These are phyloP conservation scores for Camponotus floridanus DNA, from an alignment of 1,140 invertebrate genomes.

Conservation along the genomic window DNA sequence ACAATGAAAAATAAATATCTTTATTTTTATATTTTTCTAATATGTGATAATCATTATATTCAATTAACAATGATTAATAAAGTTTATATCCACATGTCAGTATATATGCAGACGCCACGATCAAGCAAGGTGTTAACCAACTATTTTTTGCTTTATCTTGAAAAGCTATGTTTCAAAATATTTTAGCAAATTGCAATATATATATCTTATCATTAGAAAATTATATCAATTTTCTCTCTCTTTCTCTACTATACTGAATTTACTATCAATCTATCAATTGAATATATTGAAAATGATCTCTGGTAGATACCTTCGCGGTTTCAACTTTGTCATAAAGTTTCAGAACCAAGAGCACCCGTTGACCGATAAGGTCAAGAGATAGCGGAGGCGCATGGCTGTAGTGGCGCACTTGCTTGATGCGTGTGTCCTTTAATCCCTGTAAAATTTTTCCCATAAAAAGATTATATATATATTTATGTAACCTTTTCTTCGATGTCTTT, in stretches of 20 bases:
- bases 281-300: constrained; percentile 39
- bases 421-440: constrained; percentile 87
- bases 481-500: constrained; percentile 93
- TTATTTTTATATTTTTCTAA: not conserved
- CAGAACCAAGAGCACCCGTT: constrained; percentile 96
- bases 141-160: constrained; percentile 35
- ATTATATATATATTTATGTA: constrained; percentile 75
- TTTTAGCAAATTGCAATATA: constrained; percentile 31
- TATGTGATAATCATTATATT: constrained; percentile 11
- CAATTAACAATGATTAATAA: constrained; percentile 5
- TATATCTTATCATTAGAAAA: not conserved
- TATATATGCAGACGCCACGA: constrained; percentile 77
- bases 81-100: constrained; percentile 49
- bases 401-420: constrained; percentile 87
- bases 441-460: constrained; percentile 86
- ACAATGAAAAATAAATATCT: not conserved
- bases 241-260: no score
- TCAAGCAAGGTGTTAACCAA: constrained; percentile 80
- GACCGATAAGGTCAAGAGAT: constrained; percentile 93
- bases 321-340: constrained; percentile 99
- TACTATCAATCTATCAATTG: not conserved
- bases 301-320: constrained; percentile 93
- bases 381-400: constrained; percentile 92
- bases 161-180: constrained; percentile 62
- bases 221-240: not conserved